Evolutionary conservation across 2,113 vertebrate species (phyloP).

Genomic region (Hippocampus mohnikei): DNA sequence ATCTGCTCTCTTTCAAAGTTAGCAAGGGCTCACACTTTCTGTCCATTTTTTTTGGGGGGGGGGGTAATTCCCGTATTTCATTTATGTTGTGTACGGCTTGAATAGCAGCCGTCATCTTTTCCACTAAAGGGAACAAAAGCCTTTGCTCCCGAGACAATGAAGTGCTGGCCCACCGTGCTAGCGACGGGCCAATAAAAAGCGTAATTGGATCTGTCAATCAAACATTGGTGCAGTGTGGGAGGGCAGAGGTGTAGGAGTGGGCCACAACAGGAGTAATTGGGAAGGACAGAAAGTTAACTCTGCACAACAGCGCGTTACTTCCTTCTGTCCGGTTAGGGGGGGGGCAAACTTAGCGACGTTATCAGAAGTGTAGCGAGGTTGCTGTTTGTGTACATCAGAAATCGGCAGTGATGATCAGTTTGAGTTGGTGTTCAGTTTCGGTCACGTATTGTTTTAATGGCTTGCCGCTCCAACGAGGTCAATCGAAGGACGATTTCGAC

Average conservation of each 20-base stretch:
- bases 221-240: conserved; percentile 41
- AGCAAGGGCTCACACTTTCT: background rate
- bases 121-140: conserved; percentile 63
- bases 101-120: conserved; percentile 66
- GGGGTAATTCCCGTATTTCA: background rate
- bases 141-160: conserved; percentile 71
- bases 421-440: conserved; percentile 51
- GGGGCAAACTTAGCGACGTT: conserved; percentile 4
- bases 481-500: too few relatives aligned
- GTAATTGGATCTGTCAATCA: conserved; percentile 78
- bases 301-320: background rate
- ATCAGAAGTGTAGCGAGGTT: conserved; percentile 38
- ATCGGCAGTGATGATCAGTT: conserved; percentile 30
- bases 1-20: conserved; percentile 11
- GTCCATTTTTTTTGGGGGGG: too few relatives aligned
- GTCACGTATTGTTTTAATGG: too few relatives aligned
- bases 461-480: too few relatives aligned
- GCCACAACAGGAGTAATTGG: conserved; percentile 38
- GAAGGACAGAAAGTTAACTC: conserved; percentile 1
- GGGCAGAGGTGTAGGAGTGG: conserved; percentile 27
- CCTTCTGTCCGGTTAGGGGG: background rate
- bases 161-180: conserved; percentile 64
- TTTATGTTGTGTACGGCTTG: conserved; percentile 54
- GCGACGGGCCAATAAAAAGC: conserved; percentile 73
- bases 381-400: conserved; percentile 30